Conservation (phyloP, 2,888 invertebrate genomes). For the Sarcophaga variegata region DNA sequence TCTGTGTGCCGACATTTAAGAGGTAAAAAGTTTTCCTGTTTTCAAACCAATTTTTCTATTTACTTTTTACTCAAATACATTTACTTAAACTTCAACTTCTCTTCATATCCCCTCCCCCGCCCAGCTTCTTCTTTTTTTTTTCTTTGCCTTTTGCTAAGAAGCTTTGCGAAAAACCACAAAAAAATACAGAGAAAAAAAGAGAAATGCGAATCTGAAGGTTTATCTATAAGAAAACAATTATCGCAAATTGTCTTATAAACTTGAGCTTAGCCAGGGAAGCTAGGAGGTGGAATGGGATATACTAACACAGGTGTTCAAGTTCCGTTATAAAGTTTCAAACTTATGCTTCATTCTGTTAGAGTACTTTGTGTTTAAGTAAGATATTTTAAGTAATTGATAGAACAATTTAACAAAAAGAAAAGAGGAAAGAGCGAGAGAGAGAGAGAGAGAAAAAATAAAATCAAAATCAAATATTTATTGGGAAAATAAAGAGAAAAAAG, state of each 20-base stretch:
- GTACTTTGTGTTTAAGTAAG: conserved; percentile 22
- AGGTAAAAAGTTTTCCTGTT: conserved; percentile 50
- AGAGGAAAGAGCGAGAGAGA: no score
- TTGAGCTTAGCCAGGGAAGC: conserved; percentile 2
- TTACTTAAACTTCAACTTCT: conserved; percentile 15
- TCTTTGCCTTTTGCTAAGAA: not conserved
- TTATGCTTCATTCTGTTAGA: conserved; percentile 10
- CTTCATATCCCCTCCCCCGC: not conserved
- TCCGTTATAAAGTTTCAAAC: conserved; percentile 36
- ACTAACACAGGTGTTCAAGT: conserved; percentile 62
- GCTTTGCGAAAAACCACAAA: not conserved
- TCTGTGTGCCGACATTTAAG: not conserved
- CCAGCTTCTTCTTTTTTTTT: not conserved
- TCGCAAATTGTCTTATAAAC: conserved; percentile 41
- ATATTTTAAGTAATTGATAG: conserved; percentile 66
- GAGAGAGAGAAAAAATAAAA: not conserved
- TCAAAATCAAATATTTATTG: conserved; percentile 5
- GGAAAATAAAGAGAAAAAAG: not conserved
- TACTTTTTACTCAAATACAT: conserved; percentile 44
- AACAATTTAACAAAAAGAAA: conserved; percentile 13
- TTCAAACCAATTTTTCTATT: conserved; percentile 61
- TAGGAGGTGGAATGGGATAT: not conserved
- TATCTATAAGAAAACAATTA: conserved; percentile 68
- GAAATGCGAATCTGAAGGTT: conserved; percentile 32
- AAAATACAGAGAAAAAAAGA: not conserved